phyloP scores from a whole-genome alignment of 2,797 vertebrate genomes.

The Cyprinodon diabolis region DNA sequence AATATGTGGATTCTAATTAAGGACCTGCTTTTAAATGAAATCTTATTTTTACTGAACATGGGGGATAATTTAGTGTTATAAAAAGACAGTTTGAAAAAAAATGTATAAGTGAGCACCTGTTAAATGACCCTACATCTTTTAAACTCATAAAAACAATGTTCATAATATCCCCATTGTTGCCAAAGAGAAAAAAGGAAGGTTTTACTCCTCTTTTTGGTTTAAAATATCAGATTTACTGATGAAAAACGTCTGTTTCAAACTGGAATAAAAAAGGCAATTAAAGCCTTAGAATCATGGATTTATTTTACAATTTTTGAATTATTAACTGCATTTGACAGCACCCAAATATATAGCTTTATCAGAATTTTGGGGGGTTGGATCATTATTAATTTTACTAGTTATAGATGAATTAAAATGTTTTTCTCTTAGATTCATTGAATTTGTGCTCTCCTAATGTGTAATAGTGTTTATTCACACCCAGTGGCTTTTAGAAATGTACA shows the following conservation, averaged over 20 bases:
- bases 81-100: not conserved
- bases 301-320: not conserved
- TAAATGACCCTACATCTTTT: constrained; percentile 46
- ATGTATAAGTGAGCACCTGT: constrained; percentile 46
- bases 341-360: not conserved
- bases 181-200: constrained; percentile 35
- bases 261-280: too few species aligned
- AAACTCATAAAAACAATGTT: constrained; percentile 27
- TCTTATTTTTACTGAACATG: not conserved
- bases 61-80: not conserved
- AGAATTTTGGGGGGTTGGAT: not conserved
- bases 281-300: not conserved
- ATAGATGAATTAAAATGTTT: not conserved
- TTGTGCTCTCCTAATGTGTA: not conserved
- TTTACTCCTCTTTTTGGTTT: constrained; percentile 15
- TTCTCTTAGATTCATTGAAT: not conserved
- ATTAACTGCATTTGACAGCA: not conserved
- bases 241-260: not conserved
- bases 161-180: constrained; percentile 16
- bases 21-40: not conserved
- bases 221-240: constrained; percentile 25
- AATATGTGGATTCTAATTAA: not conserved
- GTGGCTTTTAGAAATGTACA: too few species aligned
- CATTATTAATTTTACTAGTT: not conserved
- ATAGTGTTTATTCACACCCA: not conserved